phyloP scores from a whole-genome alignment of 2,113 vertebrate species.

The Rhea pennata region DNA sequence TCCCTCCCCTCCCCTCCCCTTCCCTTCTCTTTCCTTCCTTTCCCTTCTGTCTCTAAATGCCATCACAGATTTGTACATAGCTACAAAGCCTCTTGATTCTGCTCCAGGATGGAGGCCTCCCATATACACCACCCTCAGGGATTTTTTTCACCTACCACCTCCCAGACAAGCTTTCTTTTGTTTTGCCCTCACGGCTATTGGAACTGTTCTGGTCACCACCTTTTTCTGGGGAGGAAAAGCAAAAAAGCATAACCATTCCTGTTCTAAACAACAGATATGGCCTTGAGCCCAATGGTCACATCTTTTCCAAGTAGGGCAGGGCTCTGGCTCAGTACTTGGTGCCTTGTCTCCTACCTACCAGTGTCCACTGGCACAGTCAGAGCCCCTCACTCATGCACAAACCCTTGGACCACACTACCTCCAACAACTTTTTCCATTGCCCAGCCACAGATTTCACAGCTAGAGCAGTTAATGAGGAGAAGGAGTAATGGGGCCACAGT shows the following conservation, averaged over 20 bases:
- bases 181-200: background rate
- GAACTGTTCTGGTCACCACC: background rate
- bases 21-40: no score
- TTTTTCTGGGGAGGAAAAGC: background rate
- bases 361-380: background rate
- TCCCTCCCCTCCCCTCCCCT: no score
- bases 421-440: background rate
- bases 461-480: background rate
- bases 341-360: background rate
- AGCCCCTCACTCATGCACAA: background rate
- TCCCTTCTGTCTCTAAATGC: no score
- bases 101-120: background rate
- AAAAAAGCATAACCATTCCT: background rate
- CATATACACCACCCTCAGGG: background rate
- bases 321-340: background rate
- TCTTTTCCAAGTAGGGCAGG: background rate
- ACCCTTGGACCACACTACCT: no score
- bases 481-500: fast-evolving
- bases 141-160: background rate
- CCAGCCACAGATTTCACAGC: background rate
- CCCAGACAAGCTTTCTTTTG: background rate
- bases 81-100: no score
- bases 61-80: no score
- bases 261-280: background rate
- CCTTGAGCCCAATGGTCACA: background rate